Percentiles rank a stretch among this genome's conserved stretches.
phyloP scores from a whole-genome alignment of 2,113 vertebrate genomes.

The Brienomyrus brachyistius region DNA sequence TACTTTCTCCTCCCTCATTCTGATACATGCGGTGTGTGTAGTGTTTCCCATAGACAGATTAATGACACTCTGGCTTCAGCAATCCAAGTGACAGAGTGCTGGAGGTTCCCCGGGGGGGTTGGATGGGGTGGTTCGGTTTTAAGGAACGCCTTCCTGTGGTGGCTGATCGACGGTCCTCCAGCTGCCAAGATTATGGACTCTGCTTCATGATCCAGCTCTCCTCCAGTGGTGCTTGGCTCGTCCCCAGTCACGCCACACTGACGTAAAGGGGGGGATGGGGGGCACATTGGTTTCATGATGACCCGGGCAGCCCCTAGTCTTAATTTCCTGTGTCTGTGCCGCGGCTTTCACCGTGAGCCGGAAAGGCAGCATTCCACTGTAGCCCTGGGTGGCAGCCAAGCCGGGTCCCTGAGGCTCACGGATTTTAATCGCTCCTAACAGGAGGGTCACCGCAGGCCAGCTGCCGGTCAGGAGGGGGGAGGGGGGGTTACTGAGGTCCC shows the following conservation, averaged over 20 bases:
- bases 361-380: slow-evolving; percentile 55
- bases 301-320: slow-evolving; percentile 18
- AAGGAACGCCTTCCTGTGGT: background rate
- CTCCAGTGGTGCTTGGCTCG: background rate
- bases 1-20: background rate
- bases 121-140: background rate
- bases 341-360: slow-evolving; percentile 29
- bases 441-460: slow-evolving; percentile 50
- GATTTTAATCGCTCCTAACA: slow-evolving; percentile 52
- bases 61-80: background rate
- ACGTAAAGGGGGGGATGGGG: background rate
- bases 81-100: background rate
- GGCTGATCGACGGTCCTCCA: background rate
- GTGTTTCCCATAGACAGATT: background rate
- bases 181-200: background rate
- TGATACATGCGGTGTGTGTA: background rate
- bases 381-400: slow-evolving; percentile 45
- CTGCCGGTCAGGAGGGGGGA: slow-evolving; percentile 45
- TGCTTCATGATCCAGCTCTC: background rate
- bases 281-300: background rate
- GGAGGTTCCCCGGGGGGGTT: background rate
- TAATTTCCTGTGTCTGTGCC: slow-evolving; percentile 26
- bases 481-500: slow-evolving; percentile 41
- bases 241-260: background rate
- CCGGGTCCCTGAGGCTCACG: slow-evolving; percentile 35